Percentiles rank a stretch among this genome's conserved stretches.
These are phyloP conservation scores for Chromobotia macracanthus DNA, from an alignment of 2,797 vertebrate species.

Conservation along the genomic window DNA sequence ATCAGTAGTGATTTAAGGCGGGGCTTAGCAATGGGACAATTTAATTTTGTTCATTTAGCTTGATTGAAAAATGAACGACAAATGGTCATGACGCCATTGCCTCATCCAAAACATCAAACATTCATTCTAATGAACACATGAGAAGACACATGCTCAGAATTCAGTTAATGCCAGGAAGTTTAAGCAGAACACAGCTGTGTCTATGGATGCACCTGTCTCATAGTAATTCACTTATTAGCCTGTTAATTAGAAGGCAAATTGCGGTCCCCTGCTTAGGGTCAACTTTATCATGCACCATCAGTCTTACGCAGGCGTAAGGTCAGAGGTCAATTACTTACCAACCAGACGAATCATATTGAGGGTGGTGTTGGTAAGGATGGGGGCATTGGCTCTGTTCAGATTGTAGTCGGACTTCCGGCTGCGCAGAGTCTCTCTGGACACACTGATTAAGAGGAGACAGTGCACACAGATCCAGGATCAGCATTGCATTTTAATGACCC, in stretches of 20 bases:
- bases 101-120: background rate
- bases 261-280: conserved; percentile 54
- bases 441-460: conserved; percentile 71
- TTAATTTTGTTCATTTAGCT: background rate
- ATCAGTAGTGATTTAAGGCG: background rate
- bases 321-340: conserved; percentile 80
- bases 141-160: conserved; percentile 60
- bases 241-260: conserved; percentile 66
- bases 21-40: background rate
- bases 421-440: conserved; percentile 90
- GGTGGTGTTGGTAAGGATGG: conserved; percentile 97
- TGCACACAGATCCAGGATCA: conserved; percentile 15
- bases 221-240: conserved; percentile 47
- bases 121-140: conserved; percentile 39
- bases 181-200: conserved; percentile 57
- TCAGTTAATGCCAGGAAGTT: conserved; percentile 60
- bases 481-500: conserved; percentile 23
- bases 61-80: background rate
- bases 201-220: conserved; percentile 20
- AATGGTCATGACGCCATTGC: background rate
- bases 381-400: conserved; percentile 91
- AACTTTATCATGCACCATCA: conserved; percentile 44
- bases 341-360: conserved; percentile 96
- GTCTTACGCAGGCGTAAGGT: conserved; percentile 30
- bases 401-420: conserved; percentile 96